Conservation (phyloP, 2,113 vertebrate genomes). For the Pedionomus torquatus region DNA sequence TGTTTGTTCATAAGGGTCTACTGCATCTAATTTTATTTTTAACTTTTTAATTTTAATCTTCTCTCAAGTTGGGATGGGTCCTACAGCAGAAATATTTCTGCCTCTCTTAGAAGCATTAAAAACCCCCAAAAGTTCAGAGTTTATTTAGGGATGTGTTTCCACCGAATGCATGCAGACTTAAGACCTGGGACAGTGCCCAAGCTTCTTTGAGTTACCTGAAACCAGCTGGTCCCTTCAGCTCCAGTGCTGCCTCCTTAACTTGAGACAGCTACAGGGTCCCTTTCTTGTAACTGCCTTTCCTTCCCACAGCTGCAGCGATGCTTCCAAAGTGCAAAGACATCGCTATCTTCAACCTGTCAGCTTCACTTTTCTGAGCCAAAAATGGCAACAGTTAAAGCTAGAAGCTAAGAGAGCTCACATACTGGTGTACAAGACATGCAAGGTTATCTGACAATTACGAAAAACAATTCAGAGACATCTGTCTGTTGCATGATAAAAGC, state of each 20-base stretch:
- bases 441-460: slow-evolving; percentile 44
- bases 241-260: not conserved
- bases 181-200: not conserved
- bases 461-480: slow-evolving; percentile 20
- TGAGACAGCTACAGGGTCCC: not conserved
- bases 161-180: not conserved
- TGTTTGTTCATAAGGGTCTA: not conserved
- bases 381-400: not conserved
- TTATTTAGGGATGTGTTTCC: not conserved
- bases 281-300: not conserved
- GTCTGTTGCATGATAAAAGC: slow-evolving; percentile 12
- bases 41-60: not conserved
- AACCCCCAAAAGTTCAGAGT: not conserved
- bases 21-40: not conserved
- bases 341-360: not conserved
- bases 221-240: not conserved
- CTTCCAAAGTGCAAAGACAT: not conserved
- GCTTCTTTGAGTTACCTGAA: not conserved
- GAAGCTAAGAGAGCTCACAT: not conserved
- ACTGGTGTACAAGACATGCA: not conserved
- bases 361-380: not conserved
- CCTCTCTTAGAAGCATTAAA: not conserved
- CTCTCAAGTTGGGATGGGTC: not conserved
- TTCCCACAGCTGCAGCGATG: not conserved
- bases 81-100: not conserved